phyloP scores from a whole-genome alignment of 2,113 vertebrate genomes.

The Piaya cayana region DNA sequence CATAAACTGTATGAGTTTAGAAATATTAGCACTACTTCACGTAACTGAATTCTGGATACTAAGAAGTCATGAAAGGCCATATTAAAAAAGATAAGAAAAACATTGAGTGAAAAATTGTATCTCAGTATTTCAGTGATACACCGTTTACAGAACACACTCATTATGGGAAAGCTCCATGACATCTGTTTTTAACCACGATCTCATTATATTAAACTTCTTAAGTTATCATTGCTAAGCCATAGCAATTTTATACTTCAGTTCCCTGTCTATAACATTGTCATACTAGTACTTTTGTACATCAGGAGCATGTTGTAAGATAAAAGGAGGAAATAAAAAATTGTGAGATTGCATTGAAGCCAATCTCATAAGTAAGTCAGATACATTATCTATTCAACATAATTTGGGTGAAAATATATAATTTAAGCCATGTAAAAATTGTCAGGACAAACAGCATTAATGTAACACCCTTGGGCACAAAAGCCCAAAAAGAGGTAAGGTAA shows the following conservation, averaged over 20 bases:
- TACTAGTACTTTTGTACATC: not conserved
- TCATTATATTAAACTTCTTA: not conserved
- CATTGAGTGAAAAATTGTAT: not conserved
- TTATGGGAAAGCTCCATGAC: not conserved
- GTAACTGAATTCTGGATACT: not conserved
- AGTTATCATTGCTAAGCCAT: not conserved
- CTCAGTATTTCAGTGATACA: not conserved
- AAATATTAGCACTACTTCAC: not conserved
- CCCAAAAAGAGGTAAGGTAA: not conserved
- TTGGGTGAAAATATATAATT: not conserved
- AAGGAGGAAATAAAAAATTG: not conserved
- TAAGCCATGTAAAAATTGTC: not conserved
- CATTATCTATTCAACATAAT: not conserved
- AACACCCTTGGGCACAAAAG: rapidly evolving
- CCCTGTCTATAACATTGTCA: not conserved
- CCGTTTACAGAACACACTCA: not conserved
- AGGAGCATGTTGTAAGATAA: not conserved
- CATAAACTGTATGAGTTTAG: not conserved
- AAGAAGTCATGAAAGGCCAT: not conserved
- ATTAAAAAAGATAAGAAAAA: not conserved
- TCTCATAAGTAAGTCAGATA: not conserved
- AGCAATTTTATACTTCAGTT: not conserved
- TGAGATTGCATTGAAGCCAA: not conserved
- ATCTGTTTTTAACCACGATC: not conserved
- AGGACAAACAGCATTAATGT: not conserved